phyloP scores from a whole-genome alignment of 2,113 vertebrate species.

The Lota lota region DNA sequence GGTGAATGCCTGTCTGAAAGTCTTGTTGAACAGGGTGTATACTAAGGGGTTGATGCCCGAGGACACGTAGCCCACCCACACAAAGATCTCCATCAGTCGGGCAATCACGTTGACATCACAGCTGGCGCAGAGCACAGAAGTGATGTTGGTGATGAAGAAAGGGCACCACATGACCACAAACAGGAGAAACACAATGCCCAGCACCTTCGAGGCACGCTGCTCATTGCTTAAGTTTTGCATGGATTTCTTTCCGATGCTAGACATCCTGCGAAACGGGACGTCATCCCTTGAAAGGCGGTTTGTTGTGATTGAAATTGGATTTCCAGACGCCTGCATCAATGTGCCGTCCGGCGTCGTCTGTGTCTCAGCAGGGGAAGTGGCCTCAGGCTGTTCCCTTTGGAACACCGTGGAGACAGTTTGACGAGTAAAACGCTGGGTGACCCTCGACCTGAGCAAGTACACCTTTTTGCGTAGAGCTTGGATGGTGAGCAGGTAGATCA shows the following conservation, averaged over 20 bases:
- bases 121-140: slow-evolving; percentile 84
- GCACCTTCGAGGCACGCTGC: slow-evolving; percentile 93
- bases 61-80: slow-evolving; percentile 95
- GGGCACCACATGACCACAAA: slow-evolving; percentile 99
- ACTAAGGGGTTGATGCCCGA: slow-evolving; percentile 96
- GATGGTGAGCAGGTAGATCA: slow-evolving; percentile 93
- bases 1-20: slow-evolving; percentile 89
- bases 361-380: slow-evolving; percentile 72
- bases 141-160: slow-evolving; percentile 96
- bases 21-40: slow-evolving; percentile 97
- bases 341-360: slow-evolving; percentile 72
- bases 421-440: slow-evolving; percentile 78
- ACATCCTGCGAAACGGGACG: slow-evolving; percentile 75
- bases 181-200: slow-evolving; percentile 94
- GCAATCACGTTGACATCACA: slow-evolving; percentile 78
- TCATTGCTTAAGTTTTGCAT: slow-evolving; percentile 93
- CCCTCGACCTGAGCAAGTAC: slow-evolving; percentile 82
- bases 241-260: slow-evolving; percentile 87
- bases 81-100: slow-evolving; percentile 91
- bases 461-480: slow-evolving; percentile 88
- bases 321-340: slow-evolving; percentile 57
- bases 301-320: background rate
- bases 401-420: slow-evolving; percentile 81
- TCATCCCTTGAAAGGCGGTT: slow-evolving; percentile 54
- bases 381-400: slow-evolving; percentile 73